phyloP scores from a whole-genome alignment of 2,797 vertebrate genomes.

The Darevskia nairensis region DNA sequence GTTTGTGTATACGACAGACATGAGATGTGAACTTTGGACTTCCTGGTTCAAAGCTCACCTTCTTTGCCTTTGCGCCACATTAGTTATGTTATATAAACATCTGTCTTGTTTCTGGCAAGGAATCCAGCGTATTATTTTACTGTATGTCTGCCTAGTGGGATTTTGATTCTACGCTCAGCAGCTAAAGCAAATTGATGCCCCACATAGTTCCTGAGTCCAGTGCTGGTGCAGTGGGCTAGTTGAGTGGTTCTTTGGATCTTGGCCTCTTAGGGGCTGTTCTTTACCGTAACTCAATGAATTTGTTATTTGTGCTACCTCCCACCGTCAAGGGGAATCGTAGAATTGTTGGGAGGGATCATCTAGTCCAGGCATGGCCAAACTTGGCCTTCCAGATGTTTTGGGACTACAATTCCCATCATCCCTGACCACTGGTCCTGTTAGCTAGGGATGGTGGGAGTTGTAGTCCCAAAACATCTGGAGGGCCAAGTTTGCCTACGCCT shows the following conservation, averaged over 20 bases:
- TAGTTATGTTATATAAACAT: conserved; percentile 10
- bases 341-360: too few relatives aligned
- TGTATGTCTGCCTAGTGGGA: background rate
- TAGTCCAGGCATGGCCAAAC: too few relatives aligned
- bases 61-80: background rate
- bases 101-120: background rate
- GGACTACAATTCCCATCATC: too few relatives aligned
- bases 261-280: background rate
- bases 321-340: too few relatives aligned
- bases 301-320: background rate
- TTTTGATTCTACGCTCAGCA: too few relatives aligned
- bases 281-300: background rate
- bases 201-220: background rate
- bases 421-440: too few relatives aligned
- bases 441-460: too few relatives aligned
- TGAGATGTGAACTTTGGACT: background rate
- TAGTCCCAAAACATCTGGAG: too few relatives aligned
- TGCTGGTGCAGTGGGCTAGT: background rate
- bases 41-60: background rate
- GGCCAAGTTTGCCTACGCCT: too few relatives aligned
- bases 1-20: background rate
- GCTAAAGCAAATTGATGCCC: too few relatives aligned
- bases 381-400: too few relatives aligned
- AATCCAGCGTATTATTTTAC: background rate
- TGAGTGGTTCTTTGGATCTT: background rate